Conservation (phyloP, 2,888 invertebrate genomes). For the Tyria jacobaeae region DNA sequence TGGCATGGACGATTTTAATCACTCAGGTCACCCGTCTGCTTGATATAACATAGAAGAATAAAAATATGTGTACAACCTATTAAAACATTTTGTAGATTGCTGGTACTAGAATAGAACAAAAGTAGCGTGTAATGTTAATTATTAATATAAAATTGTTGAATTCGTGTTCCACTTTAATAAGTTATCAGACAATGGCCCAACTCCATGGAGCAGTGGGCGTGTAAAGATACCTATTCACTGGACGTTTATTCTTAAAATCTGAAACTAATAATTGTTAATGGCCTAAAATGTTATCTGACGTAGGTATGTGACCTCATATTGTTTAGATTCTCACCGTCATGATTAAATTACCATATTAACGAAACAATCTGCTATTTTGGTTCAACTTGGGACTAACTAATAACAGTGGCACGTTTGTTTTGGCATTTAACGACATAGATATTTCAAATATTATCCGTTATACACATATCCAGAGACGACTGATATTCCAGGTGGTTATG, state of each 20-base stretch:
- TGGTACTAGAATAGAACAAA: neutral
- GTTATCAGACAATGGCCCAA: constrained; percentile 51
- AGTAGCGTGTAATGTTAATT: constrained; percentile 14
- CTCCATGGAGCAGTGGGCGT: constrained; percentile 48
- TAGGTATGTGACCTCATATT: too few species aligned
- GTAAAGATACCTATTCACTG: constrained; percentile 38
- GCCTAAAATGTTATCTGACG: constrained; percentile 15
- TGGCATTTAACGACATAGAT: too few species aligned
- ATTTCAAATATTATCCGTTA: neutral
- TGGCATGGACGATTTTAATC: too few species aligned
- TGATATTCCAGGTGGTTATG: neutral
- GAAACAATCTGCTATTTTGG: too few species aligned
- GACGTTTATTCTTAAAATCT: constrained; percentile 5
- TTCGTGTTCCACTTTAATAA: constrained; percentile 47
- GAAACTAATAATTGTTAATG: neutral
- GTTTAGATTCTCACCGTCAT: too few species aligned
- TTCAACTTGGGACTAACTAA: too few species aligned
- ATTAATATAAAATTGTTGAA: constrained; percentile 29
- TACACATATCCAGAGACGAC: neutral
- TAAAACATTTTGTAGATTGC: too few species aligned
- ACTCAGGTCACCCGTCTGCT: too few species aligned
- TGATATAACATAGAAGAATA: too few species aligned
- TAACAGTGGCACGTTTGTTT: too few species aligned
- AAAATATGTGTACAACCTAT: too few species aligned
- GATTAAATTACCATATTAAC: too few species aligned